Evolutionary conservation across 2,113 vertebrate species (phyloP).

Genomic region (Neodon shergylaensis): DNA sequence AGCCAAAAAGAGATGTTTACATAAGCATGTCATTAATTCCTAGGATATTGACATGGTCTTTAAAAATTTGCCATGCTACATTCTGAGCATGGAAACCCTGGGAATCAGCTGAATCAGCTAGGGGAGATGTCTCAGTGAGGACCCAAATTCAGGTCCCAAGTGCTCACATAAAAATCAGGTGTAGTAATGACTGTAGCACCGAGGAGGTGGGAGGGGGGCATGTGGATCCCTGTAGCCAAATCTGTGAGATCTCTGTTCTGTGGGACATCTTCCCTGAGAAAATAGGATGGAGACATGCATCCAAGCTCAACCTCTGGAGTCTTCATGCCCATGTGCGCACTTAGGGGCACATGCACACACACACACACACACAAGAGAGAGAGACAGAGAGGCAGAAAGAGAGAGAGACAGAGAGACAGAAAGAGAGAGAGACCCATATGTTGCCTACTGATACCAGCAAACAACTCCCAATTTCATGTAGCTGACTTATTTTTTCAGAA

Average conservation of each 20-base stretch:
- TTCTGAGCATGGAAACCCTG: constrained; percentile 50
- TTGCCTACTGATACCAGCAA: constrained; percentile 30
- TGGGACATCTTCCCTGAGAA: neutral
- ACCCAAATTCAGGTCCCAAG: neutral
- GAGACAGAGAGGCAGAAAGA: neutral
- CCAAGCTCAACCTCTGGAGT: neutral
- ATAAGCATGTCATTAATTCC: constrained; percentile 80
- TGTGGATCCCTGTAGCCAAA: neutral
- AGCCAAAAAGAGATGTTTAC: constrained; percentile 37
- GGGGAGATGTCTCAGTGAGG: neutral
- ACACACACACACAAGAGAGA: neutral
- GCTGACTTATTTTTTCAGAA: neutral
- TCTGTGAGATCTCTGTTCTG: neutral
- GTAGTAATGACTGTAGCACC: neutral
- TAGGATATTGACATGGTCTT: constrained; percentile 73
- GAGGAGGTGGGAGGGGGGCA: neutral
- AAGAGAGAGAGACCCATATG: neutral
- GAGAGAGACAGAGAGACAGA: neutral
- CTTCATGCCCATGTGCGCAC: neutral
- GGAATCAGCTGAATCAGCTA: neutral
- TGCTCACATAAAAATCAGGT: neutral
- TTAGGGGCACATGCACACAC: neutral
- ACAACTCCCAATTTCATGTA: neutral
- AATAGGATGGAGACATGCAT: neutral
- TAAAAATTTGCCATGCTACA: constrained; percentile 78